Evolutionary conservation across 1,140 invertebrate species (phyloP).

Genomic region (Tetraneura akinire): DNA sequence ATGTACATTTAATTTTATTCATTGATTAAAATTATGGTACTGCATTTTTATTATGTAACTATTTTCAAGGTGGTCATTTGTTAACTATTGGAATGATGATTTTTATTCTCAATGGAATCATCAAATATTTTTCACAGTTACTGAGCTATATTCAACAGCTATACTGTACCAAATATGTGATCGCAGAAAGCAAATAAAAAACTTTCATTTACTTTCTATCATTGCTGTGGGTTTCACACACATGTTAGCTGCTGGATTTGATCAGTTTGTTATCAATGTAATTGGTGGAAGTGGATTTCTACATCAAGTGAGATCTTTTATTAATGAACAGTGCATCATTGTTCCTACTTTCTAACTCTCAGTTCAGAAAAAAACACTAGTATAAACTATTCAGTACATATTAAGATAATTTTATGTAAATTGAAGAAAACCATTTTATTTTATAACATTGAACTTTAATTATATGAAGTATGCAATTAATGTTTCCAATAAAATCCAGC

Average conservation of each 20-base stretch:
- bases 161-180: slow-evolving; percentile 67
- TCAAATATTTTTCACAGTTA: slow-evolving; percentile 75
- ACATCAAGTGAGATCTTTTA: slow-evolving; percentile 65
- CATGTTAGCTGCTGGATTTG: slow-evolving; percentile 71
- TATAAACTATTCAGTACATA: no score
- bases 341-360: no score
- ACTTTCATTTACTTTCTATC: slow-evolving; percentile 68
- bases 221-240: slow-evolving; percentile 71
- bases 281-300: slow-evolving; percentile 69
- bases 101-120: slow-evolving; percentile 77
- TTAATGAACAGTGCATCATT: background rate
- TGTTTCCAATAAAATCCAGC: no score
- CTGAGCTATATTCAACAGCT: slow-evolving; percentile 72
- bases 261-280: slow-evolving; percentile 77
- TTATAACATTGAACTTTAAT: no score
- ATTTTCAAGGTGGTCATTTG: slow-evolving; percentile 69
- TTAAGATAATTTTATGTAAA: no score
- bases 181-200: slow-evolving; percentile 63
- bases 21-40: background rate
- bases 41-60: background rate
- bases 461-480: no score
- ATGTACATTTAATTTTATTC: no score
- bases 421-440: no score
- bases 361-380: no score
- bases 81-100: slow-evolving; percentile 84